Evolutionary conservation across 1,140 invertebrate genomes (phyloP).

Genomic region (Helicoverpa zea): DNA sequence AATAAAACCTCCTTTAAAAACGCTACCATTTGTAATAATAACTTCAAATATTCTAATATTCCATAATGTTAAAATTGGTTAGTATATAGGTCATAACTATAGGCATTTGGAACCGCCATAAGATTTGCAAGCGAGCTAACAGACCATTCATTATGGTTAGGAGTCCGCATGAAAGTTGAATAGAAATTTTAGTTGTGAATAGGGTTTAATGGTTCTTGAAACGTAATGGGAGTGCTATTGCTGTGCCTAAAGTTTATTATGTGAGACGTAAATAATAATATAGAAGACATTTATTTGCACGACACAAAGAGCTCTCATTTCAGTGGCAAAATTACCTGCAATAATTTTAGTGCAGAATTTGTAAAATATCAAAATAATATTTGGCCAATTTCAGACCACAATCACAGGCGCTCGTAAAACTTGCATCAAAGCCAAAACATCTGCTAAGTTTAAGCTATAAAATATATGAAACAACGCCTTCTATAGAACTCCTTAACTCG

Average conservation of each 20-base stretch:
- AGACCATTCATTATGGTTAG: constrained; percentile 10
- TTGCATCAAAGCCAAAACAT: constrained; percentile 6
- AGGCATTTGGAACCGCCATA: constrained; percentile 36
- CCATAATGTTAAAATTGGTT: too few relatives aligned
- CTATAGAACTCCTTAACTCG: constrained; percentile 34
- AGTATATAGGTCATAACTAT: not conserved
- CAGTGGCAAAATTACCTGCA: too few relatives aligned
- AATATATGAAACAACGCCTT: constrained; percentile 1
- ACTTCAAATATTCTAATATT: too few relatives aligned
- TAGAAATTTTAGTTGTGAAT: constrained; percentile 18
- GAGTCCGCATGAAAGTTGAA: constrained; percentile 14
- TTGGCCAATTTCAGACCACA: not conserved
- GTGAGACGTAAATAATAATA: too few relatives aligned
- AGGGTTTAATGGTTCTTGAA: constrained; percentile 4
- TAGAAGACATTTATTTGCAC: too few relatives aligned
- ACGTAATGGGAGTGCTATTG: not conserved
- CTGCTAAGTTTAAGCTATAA: not conserved
- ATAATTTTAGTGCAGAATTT: too few relatives aligned
- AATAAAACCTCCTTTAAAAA: too few relatives aligned
- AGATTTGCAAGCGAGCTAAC: constrained; percentile 23
- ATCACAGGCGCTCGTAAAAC: not conserved
- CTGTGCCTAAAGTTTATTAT: too few relatives aligned
- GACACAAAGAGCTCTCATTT: too few relatives aligned
- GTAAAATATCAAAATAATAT: not conserved
- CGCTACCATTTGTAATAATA: too few relatives aligned